phyloP scores from a whole-genome alignment of 1,140 invertebrate species.

The Subanguina moxae region DNA sequence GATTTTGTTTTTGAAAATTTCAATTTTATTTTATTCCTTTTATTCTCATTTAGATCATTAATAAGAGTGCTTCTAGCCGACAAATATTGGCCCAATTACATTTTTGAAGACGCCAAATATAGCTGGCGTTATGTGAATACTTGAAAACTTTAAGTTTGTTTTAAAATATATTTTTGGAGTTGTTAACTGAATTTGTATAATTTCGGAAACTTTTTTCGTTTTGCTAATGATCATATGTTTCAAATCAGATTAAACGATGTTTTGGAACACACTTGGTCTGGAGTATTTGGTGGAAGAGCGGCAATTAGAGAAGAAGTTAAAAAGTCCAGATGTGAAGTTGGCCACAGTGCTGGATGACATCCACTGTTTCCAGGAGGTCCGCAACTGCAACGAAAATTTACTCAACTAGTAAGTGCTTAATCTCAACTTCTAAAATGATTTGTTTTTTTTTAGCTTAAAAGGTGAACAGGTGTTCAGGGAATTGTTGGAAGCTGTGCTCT shows the following conservation, averaged over 20 bases:
- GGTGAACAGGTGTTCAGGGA: constrained; percentile 17
- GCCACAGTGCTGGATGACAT: constrained; percentile 26
- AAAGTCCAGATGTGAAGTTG: neutral
- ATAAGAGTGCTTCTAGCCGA: no score
- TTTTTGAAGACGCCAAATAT: no score
- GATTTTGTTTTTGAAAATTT: no score
- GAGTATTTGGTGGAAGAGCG: constrained; percentile 17
- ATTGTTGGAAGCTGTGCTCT: constrained; percentile 16
- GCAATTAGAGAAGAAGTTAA: constrained; percentile 20
- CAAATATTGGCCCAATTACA: no score
- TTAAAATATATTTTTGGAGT: no score
- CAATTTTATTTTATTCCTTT: no score
- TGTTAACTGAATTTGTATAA: no score
- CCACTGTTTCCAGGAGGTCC: constrained; percentile 31
- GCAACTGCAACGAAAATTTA: constrained; percentile 17
- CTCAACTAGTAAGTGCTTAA: constrained; percentile 26
- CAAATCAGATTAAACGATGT: constrained; percentile 15
- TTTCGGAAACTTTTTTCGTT: no score
- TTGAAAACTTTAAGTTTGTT: no score
- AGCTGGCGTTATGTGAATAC: no score
- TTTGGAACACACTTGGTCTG: constrained; percentile 30
- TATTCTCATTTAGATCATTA: no score
- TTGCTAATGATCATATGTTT: no score
- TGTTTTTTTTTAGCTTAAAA: constrained; percentile 21
- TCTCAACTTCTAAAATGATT: neutral